These are phyloP conservation scores for Patella pellucida DNA, from an alignment of 2,888 invertebrate species.

Conservation along the genomic window DNA sequence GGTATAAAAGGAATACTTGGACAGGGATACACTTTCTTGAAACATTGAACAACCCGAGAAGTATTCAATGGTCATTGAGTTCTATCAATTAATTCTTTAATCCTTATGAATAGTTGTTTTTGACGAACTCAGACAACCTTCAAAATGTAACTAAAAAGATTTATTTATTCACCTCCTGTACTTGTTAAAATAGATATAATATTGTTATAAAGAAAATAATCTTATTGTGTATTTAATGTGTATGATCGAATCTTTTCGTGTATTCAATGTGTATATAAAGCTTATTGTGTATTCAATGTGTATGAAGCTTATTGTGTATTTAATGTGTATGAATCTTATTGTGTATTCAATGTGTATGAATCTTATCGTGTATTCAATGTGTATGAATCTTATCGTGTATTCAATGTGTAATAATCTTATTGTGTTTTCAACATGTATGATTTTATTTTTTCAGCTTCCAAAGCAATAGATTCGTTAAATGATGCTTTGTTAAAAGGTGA, in stretches of 20 bases:
- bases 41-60: too few relatives aligned
- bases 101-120: too few relatives aligned
- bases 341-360: background rate
- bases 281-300: background rate
- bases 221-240: background rate
- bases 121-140: too few relatives aligned
- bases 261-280: background rate
- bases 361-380: background rate
- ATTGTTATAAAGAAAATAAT: background rate
- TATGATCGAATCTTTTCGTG: background rate
- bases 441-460: conserved; percentile 41
- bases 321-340: background rate
- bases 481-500: conserved; percentile 58
- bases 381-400: background rate
- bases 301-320: background rate
- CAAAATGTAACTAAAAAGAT: too few relatives aligned
- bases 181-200: background rate
- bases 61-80: too few relatives aligned
- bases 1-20: too few relatives aligned
- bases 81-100: too few relatives aligned
- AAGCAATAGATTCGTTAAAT: conserved; percentile 48
- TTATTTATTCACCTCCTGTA: too few relatives aligned
- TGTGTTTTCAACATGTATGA: background rate
- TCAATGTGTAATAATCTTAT: background rate
- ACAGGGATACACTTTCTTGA: too few relatives aligned